Evolutionary conservation across 2,113 vertebrate species (phyloP), one percentile per base, ranked within the genome.

Genomic region (Nibea albiflora): DNA sequence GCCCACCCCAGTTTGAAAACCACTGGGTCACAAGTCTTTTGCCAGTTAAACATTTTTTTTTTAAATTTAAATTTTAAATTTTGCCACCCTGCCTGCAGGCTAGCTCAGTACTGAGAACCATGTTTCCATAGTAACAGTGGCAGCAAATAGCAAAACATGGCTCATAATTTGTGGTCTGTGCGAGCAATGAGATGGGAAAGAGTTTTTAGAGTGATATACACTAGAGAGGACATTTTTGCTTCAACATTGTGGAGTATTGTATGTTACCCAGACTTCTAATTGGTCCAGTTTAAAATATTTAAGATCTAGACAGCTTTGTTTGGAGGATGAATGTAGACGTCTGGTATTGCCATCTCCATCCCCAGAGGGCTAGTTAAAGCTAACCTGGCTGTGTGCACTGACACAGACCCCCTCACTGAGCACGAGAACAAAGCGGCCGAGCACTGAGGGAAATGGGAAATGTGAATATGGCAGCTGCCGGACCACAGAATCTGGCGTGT

Each of bases 401-500:
- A 26, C 39, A 17, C 24, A 75, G 35, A 50, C 12, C 65, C 24
- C 42, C 49, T 61, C 35, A 44, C 19, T 26, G 22, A 74, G 26
- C 26, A n/a, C 15, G 28, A 77, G 39, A 67, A 52, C 35, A 58
- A 11, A 50, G 22, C 52, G 56, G 28, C 22, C 44, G 28, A 2
- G 65, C 60, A 35, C 39, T 7, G 44, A 64, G 64, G 66, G 24
- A 58, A 44, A 56, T 15, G 73, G 47, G 26, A 60, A 28, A 65
- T 39, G 72, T 70, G 68, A 72, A 78, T 15, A 42, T 2, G 50
- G 77, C 62, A 53, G 76, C 66, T 75, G 68, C 65, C 5, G 47
- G 3, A 35, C 80, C 74, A 20, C 82, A 68, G 57, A 61, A 62
- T 73, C 46, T 69, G 52, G 3, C 22, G 11, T 81, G 73, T 7